phyloP scores from a whole-genome alignment of 2,113 vertebrate genomes.

The Edolisoma coerulescens region DNA sequence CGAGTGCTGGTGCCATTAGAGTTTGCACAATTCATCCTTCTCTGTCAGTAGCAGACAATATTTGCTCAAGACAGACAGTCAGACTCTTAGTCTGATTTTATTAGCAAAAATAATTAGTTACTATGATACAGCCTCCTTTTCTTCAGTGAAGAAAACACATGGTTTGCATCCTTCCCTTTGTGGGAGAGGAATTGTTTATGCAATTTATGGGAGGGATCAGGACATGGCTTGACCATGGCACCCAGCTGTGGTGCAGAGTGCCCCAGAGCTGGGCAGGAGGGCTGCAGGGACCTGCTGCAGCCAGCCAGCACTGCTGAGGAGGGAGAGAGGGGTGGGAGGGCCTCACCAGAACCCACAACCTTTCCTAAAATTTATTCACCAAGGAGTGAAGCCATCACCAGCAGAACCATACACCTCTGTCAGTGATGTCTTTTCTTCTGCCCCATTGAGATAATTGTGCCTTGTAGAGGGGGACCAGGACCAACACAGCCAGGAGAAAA shows the following conservation, averaged over 20 bases:
- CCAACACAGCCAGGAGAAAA: neutral
- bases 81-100: neutral
- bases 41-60: neutral
- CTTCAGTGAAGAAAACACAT: neutral
- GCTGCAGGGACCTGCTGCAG: neutral
- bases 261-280: fast-evolving
- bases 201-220: neutral
- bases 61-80: neutral
- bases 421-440: neutral
- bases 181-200: neutral
- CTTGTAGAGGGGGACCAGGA: neutral
- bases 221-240: too few relatives aligned
- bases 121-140: neutral
- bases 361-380: neutral
- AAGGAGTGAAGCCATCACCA: neutral
- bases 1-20: neutral
- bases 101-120: neutral
- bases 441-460: neutral
- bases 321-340: neutral
- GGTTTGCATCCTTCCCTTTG: neutral
- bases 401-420: neutral
- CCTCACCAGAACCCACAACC: neutral
- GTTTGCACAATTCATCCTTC: neutral
- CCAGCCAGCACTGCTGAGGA: neutral
- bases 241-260: neutral